Conservation (phyloP, 2,113 vertebrate species). For the Corythoichthys haematopterus region DNA sequence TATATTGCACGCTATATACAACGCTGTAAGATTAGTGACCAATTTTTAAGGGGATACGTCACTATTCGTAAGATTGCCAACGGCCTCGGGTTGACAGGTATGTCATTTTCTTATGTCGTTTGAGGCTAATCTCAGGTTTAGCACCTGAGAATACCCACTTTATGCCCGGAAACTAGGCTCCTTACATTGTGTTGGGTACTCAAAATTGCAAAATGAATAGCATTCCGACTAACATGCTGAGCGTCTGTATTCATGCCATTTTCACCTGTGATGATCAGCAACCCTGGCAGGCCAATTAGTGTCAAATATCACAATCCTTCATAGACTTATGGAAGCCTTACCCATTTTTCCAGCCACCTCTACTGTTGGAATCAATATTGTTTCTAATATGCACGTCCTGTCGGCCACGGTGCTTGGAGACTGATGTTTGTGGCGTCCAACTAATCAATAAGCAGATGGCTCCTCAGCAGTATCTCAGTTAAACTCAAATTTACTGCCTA, state of each 20-base stretch:
- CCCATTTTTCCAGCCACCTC: background rate
- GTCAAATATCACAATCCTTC: slow-evolving; percentile 6
- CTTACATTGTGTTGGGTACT: no score
- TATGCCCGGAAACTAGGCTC: no score
- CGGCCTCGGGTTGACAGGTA: no score
- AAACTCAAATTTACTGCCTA: slow-evolving; percentile 25
- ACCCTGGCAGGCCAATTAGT: slow-evolving; percentile 3
- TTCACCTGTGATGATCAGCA: background rate
- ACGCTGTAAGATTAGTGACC: no score
- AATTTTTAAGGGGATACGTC: no score
- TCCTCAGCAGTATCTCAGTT: slow-evolving; percentile 23
- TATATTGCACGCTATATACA: no score
- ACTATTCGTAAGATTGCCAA: no score
- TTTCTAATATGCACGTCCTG: slow-evolving; percentile 27
- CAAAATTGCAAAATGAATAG: background rate
- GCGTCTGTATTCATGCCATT: background rate
- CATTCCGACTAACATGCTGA: background rate
- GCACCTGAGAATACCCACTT: no score
- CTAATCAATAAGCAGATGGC: slow-evolving; percentile 55
- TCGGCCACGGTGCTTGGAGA: slow-evolving; percentile 12
- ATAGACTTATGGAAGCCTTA: background rate
- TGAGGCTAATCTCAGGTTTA: no score
- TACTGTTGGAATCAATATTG: slow-evolving; percentile 21
- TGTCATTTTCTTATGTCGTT: no score
- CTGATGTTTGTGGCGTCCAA: slow-evolving; percentile 27